A percentile compares a stretch with the other conserved stretches of the same genome.
phyloP scores from a whole-genome alignment of 2,888 invertebrate genomes.

The Nezara viridula region DNA sequence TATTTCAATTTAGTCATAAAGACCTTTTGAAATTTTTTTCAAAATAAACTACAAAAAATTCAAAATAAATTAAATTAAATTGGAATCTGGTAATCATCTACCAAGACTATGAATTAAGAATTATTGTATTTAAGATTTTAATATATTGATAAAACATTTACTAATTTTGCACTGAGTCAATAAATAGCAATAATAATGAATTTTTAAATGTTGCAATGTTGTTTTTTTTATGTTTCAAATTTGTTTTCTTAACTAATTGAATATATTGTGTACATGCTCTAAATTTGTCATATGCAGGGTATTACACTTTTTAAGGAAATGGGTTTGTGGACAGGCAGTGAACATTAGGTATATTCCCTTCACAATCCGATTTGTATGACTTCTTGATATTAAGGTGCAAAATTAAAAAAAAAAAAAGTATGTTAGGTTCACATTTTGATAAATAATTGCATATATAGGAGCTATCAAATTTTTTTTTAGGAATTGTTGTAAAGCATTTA shows the following conservation, averaged over 20 bases:
- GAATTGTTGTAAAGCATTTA: neutral
- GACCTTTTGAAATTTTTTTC: too few relatives aligned
- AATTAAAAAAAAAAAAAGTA: neutral
- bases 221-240: neutral
- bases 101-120: too few relatives aligned
- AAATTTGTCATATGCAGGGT: neutral
- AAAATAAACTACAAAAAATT: too few relatives aligned
- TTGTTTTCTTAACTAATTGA: neutral
- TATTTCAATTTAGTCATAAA: too few relatives aligned
- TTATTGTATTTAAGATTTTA: too few relatives aligned
- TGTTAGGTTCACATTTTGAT: too few relatives aligned
- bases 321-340: conserved; percentile 17
- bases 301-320: neutral
- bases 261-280: neutral
- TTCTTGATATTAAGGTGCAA: neutral
- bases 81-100: too few relatives aligned
- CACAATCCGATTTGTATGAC: neutral
- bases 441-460: neutral
- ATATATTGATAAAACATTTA: too few relatives aligned
- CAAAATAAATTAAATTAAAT: too few relatives aligned
- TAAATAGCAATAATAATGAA: too few relatives aligned
- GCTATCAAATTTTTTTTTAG: neutral
- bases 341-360: neutral
- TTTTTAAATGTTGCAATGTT: neutral
- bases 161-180: too few relatives aligned